Evolutionary conservation across 2,888 invertebrate species (phyloP), one percentile per base, ranked within the genome.

Genomic region (Leptarthrus brevirostris): DNA sequence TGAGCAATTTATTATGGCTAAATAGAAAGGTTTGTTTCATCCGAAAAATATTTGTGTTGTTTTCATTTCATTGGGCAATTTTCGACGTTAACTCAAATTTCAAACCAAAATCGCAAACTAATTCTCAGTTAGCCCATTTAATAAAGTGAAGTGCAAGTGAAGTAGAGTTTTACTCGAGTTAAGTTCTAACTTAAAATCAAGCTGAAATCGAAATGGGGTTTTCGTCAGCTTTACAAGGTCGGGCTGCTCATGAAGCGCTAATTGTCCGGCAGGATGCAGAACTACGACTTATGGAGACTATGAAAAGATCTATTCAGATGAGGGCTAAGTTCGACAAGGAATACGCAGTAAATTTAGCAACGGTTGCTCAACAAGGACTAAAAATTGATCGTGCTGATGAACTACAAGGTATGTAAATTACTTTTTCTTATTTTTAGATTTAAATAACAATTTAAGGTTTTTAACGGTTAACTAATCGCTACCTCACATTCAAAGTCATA

Each of bases 271-370:
- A 97, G 86, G 97, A 97, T 84, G 94, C 95, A 18, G 97, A 97
- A 86, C 88, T 97, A 74, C 90, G 95, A 78, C 90, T 97, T 58
- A 89, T 97, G 88, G 97, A 97, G 82, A 92, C 92, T 77, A 95
- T 97, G 91, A 92, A 93, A 81, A 87, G 95, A 76, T 95, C 95
- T 80, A 88, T 97, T 74, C 89, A 91, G 78, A 90, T 92, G 78
- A 94, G 96, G 86, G 92, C 96, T 83, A 95, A 96, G 86, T 93
- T 93, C 81, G 97, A 97, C 84, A 89, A 93, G 78, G 96, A 97
- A 81, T 97, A 97, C 84, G 94, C 96, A 1, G 87, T 92, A 40
- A 92, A 93, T 10, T 88, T 97, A 73, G 90, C 90, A 73, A 89
- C 92, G n/a, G 91, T 94, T 22, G 93, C 93, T 49, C 87, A 89